Evolutionary conservation across 23 tunicate genomes (phyloP), one percentile per base, ranked within the genome.

Genomic region (Phallusia fumigata): DNA sequence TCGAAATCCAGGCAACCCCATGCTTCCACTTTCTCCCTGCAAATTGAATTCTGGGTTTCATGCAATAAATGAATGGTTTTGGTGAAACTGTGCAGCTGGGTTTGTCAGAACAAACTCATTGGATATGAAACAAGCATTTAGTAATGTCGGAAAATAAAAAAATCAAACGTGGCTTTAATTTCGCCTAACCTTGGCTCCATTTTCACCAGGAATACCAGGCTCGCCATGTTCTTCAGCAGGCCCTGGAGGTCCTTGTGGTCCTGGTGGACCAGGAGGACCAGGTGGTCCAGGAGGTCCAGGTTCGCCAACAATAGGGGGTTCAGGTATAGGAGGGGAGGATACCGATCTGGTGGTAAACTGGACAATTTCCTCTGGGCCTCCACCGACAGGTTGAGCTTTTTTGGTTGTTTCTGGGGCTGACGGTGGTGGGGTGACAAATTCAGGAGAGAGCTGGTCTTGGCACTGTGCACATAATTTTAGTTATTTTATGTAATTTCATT

Each of bases 251-350:
- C 91, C 91, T 19, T 85, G 88, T 22, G 82, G 78, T 33, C 87
- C 97, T 28, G 85, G 84, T 31, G 65, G 84, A 33, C 96, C 96
- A 32, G 83, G 81, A n/a, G 87, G 82, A 30, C 96, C 96, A 22
- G 52, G 77, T 18, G 86, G 86, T 0, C 96, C 96, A 18, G 84
- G 83, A 16, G 81, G 87, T 13, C 96, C 90, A 19, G 84, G 84
- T 53, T 26, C 34, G 11, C 19, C 28, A 26, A 51, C 33, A 18
- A 52, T 31, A 0, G 28, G 19, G 10, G 77, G 77, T 34, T 34
- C 77, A 12, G 77, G 32, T 21, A 34, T 33, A 81, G 52, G 34
- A 6, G 82, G 78, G 16, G 80, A 18, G 32, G 75, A 34, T 40
- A 26, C 73, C 5, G 88, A 21, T 33, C 32, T 58, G 18, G 81